A percentile compares a stretch with the other conserved stretches of the same genome.
Evolutionary conservation across 1,140 invertebrate genomes (phyloP).

Genomic region (Episyrphus balteatus): DNA sequence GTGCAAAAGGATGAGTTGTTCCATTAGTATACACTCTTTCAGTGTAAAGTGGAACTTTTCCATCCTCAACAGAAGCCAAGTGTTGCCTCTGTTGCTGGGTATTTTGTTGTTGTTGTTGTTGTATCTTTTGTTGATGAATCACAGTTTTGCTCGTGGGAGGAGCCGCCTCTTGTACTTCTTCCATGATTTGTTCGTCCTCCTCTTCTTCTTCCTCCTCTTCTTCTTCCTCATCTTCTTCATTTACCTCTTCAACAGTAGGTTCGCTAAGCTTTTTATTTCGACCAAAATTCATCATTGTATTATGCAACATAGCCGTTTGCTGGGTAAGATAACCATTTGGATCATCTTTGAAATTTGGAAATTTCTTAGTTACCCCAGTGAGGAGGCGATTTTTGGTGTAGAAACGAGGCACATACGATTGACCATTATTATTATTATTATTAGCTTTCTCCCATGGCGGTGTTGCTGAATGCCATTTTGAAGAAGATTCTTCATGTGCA

Average conservation of each 20-base stretch:
- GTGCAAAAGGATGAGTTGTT: too few relatives aligned
- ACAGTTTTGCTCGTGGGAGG: background rate
- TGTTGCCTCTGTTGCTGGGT: constrained; percentile 6
- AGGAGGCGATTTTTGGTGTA: too few relatives aligned
- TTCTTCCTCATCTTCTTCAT: constrained; percentile 1
- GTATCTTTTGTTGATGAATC: background rate
- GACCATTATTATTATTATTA: constrained; percentile 6
- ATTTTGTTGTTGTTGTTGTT: constrained; percentile 18
- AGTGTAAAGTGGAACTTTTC: too few relatives aligned
- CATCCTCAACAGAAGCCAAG: background rate
- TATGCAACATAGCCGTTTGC: constrained; percentile 72
- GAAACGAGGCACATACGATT: background rate
- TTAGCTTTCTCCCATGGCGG: background rate
- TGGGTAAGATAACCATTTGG: constrained; percentile 79
- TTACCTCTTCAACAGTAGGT: constrained; percentile 3
- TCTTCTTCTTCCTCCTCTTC: constrained; percentile 4
- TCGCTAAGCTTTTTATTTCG: constrained; percentile 1
- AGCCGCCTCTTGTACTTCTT: background rate
- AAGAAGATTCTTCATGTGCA: background rate
- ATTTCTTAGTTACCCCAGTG: too few relatives aligned
- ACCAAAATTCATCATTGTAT: constrained; percentile 47
- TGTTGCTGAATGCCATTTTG: background rate
- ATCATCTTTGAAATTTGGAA: constrained; percentile 74
- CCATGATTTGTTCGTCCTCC: background rate
- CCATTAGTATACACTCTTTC: too few relatives aligned